Evolutionary conservation across 2,888 invertebrate genomes (phyloP), one percentile per base, ranked within the genome.

Genomic region (Endotricha flammealis): DNA sequence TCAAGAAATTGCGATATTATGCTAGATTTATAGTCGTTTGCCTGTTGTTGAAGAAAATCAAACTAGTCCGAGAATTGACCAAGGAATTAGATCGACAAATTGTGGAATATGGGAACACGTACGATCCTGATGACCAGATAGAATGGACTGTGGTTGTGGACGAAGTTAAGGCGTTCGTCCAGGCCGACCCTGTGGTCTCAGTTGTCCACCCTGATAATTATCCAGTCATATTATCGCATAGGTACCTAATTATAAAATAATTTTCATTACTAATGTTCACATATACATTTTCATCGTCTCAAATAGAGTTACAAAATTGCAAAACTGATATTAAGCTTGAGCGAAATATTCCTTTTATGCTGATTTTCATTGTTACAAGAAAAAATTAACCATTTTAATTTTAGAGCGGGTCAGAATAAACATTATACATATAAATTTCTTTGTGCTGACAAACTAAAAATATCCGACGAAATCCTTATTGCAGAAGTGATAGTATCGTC

Each of bases 1-100:
- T 98, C 46, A 98, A 98, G 81, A 98, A 98, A 77, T 87, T 98
- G 36, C 87, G 93, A 41, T 98, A 97, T 73, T 98, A 98, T 79
- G 97, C 98, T 12, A 90, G 98, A 46, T 98, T 97, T 78, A 98
- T 98, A 65, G 97, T 98, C 36, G 98, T 98, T 22, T 97, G 97
- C 78, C 90, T 98, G 57, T 89, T 98, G 58, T 88, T 98, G 48
- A 95, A 97, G 78, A 95, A 96, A 76, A 94, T 96, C 90, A 96
- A 96, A 70, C 88, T 97, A 53, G 97, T 98, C 36, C 89, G 94
- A 40, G 98, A 98, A 75, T 87, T 98, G 49, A 94, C 97, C 36
- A 91, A 93, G 78, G 98, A 98, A 82, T 86, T 98, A 60, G 95
- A 97, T 62, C 92, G 94, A 67, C 97, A 97, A 82, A 96, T 98